Evolutionary conservation across 2,888 invertebrate species (phyloP), one percentile per base, ranked within the genome.

Genomic region (Oscheius sp.): DNA sequence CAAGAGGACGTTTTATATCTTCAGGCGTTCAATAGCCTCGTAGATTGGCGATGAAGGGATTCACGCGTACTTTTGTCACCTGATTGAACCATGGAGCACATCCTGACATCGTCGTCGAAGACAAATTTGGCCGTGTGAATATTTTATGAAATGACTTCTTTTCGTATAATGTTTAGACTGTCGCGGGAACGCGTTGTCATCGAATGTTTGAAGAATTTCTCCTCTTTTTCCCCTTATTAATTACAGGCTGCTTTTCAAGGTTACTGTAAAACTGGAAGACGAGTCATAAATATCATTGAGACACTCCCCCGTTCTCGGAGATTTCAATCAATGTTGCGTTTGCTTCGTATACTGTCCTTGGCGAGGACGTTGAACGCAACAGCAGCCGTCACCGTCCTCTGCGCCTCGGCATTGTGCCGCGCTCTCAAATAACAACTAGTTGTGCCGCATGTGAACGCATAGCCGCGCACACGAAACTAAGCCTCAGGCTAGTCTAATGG

Each of bases 381-480:
- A 22, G 32, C 12, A 20, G 59, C 59, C 59, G 59, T 41, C 59
- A 20, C 24, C 59, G 41, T 36, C 38, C 38, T 2, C 50, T 20
- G 14, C 41, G n/a, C 20, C 41, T 14, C 14, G 36, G 54, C 36
- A 54, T 54, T 54, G 54, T 44, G 59, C 26, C 59, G 59, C 59
- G n/a, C n/a, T n/a, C n/a, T 59, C 59, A 59, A 59, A 59, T 59
- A 59, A 59, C 59, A 59, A 59, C 59, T 59, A 59, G 59, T 59
- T 59, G n/a, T n/a, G 59, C 28, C 59, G 59, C 41, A 38, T 59
- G n/a, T n/a, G 59, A 59, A 59, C 59, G 59, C 59, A 26, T 59
- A 44, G 59, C 41, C 59, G 44, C 36, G 32, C 59, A 54, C 50
- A 56, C 56, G 56, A 56, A 56, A 59, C 59, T 59, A 59, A 59